A percentile compares a stretch with the other conserved stretches of the same genome.
Evolutionary conservation across 2,113 vertebrate genomes (phyloP).

Genomic region (Pedetes capensis): DNA sequence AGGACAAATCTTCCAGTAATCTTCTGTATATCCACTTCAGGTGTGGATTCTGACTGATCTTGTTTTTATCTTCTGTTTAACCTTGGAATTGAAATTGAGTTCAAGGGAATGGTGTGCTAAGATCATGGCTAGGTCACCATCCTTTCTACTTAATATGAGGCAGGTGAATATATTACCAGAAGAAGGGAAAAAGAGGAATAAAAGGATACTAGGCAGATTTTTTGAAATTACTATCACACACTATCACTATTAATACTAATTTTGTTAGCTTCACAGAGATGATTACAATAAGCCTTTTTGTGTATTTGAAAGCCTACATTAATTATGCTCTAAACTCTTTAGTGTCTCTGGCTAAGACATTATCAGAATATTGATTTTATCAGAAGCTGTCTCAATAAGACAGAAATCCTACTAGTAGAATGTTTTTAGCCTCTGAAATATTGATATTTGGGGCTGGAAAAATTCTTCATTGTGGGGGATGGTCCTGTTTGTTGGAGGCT

Average conservation of each 20-base stretch:
- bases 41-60: background rate
- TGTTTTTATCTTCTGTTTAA: background rate
- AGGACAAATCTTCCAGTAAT: background rate
- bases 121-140: background rate
- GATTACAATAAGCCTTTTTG: background rate
- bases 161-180: background rate
- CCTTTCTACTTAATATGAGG: background rate
- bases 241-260: background rate
- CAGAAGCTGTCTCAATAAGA: background rate
- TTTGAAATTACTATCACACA: background rate
- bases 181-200: background rate
- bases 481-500: constrained; percentile 30
- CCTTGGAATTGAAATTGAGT: background rate
- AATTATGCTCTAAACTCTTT: background rate
- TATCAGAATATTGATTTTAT: background rate
- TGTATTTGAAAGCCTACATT: background rate
- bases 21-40: background rate
- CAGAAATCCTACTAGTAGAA: background rate
- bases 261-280: background rate
- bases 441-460: constrained; percentile 31
- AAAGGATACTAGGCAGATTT: background rate
- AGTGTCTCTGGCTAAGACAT: background rate
- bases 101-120: background rate
- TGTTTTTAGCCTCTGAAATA: background rate
- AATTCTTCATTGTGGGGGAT: constrained; percentile 27